Evolutionary conservation across 2,113 vertebrate species (phyloP).

Genomic region (Eclectus roratus): DNA sequence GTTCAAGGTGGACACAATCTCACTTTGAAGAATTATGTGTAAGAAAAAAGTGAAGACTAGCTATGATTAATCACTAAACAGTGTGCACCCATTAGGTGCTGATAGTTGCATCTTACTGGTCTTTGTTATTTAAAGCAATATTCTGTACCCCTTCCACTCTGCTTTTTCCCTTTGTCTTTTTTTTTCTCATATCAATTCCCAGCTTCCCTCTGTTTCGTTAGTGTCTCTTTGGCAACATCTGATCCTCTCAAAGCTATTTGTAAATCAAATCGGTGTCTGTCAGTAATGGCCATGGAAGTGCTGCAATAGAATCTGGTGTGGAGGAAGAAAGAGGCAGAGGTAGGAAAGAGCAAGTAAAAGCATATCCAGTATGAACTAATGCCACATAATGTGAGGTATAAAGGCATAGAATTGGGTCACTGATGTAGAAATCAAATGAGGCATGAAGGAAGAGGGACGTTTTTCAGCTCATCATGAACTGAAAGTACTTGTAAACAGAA

Average conservation of each 20-base stretch:
- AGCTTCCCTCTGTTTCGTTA: not conserved
- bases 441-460: not conserved
- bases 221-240: slow-evolving; percentile 18
- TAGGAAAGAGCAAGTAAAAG: not conserved
- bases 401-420: not conserved
- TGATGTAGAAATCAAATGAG: not conserved
- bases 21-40: not conserved
- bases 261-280: slow-evolving; percentile 46
- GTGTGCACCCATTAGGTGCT: not conserved
- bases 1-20: not conserved
- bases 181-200: not conserved
- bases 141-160: not conserved
- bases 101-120: not conserved
- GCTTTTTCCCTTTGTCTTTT: not conserved
- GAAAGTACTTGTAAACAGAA: not conserved
- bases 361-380: not conserved
- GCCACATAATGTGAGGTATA: not conserved
- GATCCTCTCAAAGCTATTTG: slow-evolving; percentile 18
- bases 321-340: slow-evolving; percentile 19
- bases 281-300: slow-evolving; percentile 1
- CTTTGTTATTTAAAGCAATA: not conserved
- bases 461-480: not conserved
- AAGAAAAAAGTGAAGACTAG: not conserved
- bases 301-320: slow-evolving; percentile 22
- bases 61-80: not conserved